Base-by-base conservation (phyloP, 1,140 invertebrate species). In the Drosophila ercepeae region DNA sequence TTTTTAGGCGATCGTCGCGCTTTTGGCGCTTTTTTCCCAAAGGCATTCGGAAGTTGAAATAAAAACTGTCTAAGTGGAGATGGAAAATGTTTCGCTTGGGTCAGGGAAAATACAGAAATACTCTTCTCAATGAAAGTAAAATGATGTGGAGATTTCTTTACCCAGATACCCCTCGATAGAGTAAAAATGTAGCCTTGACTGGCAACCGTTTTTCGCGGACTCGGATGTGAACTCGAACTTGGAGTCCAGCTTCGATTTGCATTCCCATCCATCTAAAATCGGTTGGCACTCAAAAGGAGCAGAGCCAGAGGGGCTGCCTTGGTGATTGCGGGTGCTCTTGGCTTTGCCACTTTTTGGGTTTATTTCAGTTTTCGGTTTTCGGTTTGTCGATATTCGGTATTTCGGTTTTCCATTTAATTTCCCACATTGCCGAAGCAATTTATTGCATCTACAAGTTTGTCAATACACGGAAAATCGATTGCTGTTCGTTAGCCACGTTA, bases 401-500 rank as follows among this genome's bases (percentile, higher is more conserved):
- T 53, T 50, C 13, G 51, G 27, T 19, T 68, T 55, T 54, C 11
- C 19, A 52, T 63, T 70, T 46, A 46, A 58, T 73, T 50, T 77
- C 78, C 78, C 78, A 82, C 63, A 74, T 72, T 60, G 27, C 36
- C 21, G 58, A 13, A 45, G 64, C 60, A 82, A 77, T 74, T 82
- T 82, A 82, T 64, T 59, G 48, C 58, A 44, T 46, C 67, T 55
- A 39, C 70, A 59, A 58, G 72, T 67, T 67, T 75, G 61, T 75
- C 79, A 83, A 83, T 67, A 73, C 68, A 67, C 51, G 54, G 68
- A 53, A 73, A 69, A 65, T 77, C 61, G 53, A 69, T 77, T 68
- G 73, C 19, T 16, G 61, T 53, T 78, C 78, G 78, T 82, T 82
- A 82, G 70, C 27, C 19, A 59, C 64, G 16, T 29, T 34, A 14